Evolutionary conservation across 2,888 invertebrate species (phyloP).

Genomic region (Drosophila pullipes): DNA sequence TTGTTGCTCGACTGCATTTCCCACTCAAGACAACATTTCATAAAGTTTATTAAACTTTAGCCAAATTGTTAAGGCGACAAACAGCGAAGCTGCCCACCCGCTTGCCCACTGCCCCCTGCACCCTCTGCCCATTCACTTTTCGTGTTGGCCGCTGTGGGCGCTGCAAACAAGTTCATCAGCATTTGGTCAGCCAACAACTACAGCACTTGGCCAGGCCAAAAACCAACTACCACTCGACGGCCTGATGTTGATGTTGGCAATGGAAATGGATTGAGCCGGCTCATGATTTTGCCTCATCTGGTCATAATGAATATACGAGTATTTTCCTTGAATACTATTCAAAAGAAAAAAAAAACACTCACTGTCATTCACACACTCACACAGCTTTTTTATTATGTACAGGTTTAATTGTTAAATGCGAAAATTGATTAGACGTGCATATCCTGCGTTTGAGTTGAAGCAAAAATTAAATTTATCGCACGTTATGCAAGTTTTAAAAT

Average conservation of each 20-base stretch:
- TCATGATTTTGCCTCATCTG: conserved; percentile 25
- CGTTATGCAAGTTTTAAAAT: not conserved
- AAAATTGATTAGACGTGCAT: conserved; percentile 19
- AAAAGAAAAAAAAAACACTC: conserved; percentile 22
- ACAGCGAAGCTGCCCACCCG: conserved; percentile 27
- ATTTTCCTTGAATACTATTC: conserved; percentile 49
- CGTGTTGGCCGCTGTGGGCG: conserved; percentile 61
- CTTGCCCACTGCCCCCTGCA: not conserved
- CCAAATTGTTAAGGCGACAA: conserved; percentile 74
- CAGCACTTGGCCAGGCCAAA: conserved; percentile 47
- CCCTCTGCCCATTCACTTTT: conserved; percentile 61
- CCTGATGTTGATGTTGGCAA: conserved; percentile 39
- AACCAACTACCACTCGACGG: conserved; percentile 61
- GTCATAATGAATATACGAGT: conserved; percentile 13
- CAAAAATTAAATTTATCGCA: not conserved
- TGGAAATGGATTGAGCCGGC: conserved; percentile 46
- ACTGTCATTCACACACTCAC: conserved; percentile 20
- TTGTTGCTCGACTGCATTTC: conserved; percentile 68
- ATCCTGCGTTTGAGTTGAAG: not conserved
- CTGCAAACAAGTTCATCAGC: conserved; percentile 76
- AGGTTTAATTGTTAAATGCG: conserved; percentile 33
- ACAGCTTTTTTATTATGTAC: not conserved
- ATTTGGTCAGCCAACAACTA: conserved; percentile 56
- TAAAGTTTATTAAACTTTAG: conserved; percentile 81
- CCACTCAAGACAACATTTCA: conserved; percentile 80